Base-by-base conservation (phyloP, 1,140 invertebrate species). In the Mesaphorura yosii region DNA sequence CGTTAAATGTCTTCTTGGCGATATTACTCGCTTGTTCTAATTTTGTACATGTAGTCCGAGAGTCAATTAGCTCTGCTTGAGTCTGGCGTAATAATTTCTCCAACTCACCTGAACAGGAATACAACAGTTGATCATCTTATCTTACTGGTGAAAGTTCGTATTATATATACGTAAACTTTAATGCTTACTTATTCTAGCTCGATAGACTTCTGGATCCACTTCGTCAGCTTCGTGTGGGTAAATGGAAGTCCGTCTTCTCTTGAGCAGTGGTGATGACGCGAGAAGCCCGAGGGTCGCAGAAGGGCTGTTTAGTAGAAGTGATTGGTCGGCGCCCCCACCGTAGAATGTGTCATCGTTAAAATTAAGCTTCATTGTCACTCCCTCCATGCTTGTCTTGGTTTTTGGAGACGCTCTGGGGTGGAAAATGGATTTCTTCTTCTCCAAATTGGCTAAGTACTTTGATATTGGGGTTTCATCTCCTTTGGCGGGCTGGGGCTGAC, bases 301-400 rank as follows among this genome's bases (percentile, higher is more conserved):
- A 1, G 55, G 44, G 17, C 56, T 55, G 27, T 56, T 37, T 22
- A 46, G 31, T 7, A 62, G 37, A 6, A 58, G 15, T 3, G 59
- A 58, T 25, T 38, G 29, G 10, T 62, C 56, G 3, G 42, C 29
- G 23, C 31, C 22, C n/a, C 37, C 25, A n/a, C 34, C 17, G 14
- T 49, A 49, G 31, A 51, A 59, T 19, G 59, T 53, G 10, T 58
- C 55, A 45, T 59, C 58, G 7, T 59, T 48, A 51, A 62, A 62
- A 38, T 47, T 48, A 31, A 62, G 27, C 20, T 37, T 55, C 31
- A 44, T 31, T 2, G 26, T 23, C 3, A 53, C 34, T 25, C 23
- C 22, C n/a, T 39, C 25, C n/a, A 4, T 54, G 7, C 22, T 26
- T 14, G 41, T 20, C 22, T 6, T 7, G 12, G 26, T n/a, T 3